A percentile compares a stretch with the other conserved stretches of the same genome.
These are phyloP conservation scores for Condylostylus longicornis DNA, from an alignment of 1,140 invertebrate species.

Conservation along the genomic window DNA sequence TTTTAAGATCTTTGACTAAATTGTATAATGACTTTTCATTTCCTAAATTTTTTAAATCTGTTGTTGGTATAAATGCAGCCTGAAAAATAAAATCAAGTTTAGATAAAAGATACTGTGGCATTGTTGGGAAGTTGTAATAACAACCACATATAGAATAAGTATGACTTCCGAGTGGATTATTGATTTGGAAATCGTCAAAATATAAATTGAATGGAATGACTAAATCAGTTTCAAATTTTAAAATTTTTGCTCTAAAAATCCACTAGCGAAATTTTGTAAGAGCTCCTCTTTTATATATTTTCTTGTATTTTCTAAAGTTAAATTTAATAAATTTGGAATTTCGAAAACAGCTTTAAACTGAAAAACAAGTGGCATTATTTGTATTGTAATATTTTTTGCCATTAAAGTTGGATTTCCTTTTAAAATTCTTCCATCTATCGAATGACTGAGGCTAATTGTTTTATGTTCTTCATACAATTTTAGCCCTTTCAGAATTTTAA, in stretches of 20 bases:
- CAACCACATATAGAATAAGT: neutral
- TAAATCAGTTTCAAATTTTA: neutral
- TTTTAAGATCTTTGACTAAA: neutral
- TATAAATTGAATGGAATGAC: constrained; percentile 4
- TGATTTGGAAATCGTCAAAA: constrained; percentile 4
- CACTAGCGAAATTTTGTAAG: neutral
- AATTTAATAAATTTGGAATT: neutral
- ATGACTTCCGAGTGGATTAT: constrained; percentile 4
- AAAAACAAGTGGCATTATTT: neutral
- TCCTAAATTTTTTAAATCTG: neutral
- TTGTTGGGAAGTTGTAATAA: constrained; percentile 2
- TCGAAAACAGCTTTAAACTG: constrained; percentile 4
- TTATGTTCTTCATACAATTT: neutral
- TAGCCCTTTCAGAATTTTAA: neutral
- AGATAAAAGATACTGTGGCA: constrained; percentile 4
- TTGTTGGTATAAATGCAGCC: neutral
- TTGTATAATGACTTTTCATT: constrained; percentile 3
- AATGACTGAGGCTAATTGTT: neutral
- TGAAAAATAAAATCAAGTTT: constrained; percentile 2
- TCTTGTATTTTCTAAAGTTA: neutral
- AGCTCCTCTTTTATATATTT: neutral
- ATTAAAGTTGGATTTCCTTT: neutral
- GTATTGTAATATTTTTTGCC: neutral
- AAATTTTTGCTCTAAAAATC: too few species aligned
- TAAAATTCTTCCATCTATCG: neutral